Evolutionary conservation across 2,888 invertebrate genomes (phyloP).

Genomic region (Eurytoma californica): DNA sequence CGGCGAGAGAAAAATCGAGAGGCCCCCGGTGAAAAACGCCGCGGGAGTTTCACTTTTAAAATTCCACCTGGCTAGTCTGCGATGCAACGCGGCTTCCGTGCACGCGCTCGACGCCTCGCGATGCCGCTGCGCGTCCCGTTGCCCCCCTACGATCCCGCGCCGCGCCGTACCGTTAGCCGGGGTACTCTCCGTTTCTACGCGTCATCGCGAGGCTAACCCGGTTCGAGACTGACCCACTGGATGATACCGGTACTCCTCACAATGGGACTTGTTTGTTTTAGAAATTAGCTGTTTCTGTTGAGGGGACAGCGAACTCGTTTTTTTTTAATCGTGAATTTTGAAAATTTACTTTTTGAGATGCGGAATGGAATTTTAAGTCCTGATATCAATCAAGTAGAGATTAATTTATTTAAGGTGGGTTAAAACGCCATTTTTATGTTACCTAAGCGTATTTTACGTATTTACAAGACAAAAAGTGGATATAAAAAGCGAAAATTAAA

Average conservation of each 20-base stretch:
- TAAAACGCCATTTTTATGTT: no score
- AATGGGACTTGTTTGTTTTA: no score
- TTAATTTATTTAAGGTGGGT: no score
- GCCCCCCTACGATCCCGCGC: background rate
- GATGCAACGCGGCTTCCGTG: background rate
- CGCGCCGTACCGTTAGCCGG: slow-evolving; percentile 17
- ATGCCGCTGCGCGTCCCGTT: background rate
- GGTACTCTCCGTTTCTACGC: slow-evolving; percentile 39
- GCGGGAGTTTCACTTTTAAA: slow-evolving; percentile 54
- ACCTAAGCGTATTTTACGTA: no score
- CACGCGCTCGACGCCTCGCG: background rate
- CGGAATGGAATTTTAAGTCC: no score
- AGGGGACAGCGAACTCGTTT: background rate
- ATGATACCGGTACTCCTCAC: no score
- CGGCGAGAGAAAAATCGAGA: slow-evolving; percentile 41
- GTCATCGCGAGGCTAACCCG: background rate
- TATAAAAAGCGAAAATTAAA: no score
- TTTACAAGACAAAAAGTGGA: no score
- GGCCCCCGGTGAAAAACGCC: background rate
- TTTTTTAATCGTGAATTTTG: background rate
- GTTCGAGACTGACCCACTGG: no score
- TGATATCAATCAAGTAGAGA: no score
- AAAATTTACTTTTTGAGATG: no score
- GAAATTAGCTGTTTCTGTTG: background rate
- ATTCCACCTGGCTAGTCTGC: slow-evolving; percentile 25